Evolutionary conservation across 2,113 vertebrate genomes (phyloP).

Genomic region (Megaceryle torquata): DNA sequence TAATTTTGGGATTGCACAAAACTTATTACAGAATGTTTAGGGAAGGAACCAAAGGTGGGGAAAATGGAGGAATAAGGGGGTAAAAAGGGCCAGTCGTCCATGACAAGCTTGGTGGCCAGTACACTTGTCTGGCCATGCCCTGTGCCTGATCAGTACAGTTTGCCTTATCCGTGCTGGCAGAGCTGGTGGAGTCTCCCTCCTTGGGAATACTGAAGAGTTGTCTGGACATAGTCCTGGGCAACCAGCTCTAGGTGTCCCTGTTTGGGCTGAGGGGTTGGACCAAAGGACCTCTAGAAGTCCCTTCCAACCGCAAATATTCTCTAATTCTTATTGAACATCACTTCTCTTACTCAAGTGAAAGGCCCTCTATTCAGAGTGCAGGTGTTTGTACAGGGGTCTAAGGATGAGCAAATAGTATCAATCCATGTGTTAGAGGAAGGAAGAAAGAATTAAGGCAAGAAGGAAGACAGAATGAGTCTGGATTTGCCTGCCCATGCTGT

Average conservation of each 20-base stretch:
- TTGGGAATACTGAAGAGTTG: background rate
- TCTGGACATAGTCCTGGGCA: background rate
- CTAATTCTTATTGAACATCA: background rate
- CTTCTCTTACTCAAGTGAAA: background rate
- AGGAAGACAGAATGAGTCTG: background rate
- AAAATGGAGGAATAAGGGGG: background rate
- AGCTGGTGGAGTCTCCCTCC: background rate
- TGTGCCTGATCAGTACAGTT: too few species aligned
- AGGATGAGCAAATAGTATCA: background rate
- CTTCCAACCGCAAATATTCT: background rate
- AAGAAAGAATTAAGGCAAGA: background rate
- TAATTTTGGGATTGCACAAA: background rate
- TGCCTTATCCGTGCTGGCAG: background rate
- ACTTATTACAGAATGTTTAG: background rate
- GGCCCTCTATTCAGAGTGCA: background rate
- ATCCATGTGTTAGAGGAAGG: background rate
- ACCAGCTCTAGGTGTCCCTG: background rate
- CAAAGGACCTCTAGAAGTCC: background rate
- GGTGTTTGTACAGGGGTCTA: background rate
- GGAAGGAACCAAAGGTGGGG: background rate
- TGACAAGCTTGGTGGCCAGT: background rate
- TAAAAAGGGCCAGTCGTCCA: background rate
- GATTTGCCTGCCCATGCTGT: background rate
- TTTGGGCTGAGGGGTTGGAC: background rate
- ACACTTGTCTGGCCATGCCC: background rate